These are phyloP conservation scores for Danio rerio DNA, from an alignment of 2,113 vertebrate species.

Conservation along the genomic window DNA sequence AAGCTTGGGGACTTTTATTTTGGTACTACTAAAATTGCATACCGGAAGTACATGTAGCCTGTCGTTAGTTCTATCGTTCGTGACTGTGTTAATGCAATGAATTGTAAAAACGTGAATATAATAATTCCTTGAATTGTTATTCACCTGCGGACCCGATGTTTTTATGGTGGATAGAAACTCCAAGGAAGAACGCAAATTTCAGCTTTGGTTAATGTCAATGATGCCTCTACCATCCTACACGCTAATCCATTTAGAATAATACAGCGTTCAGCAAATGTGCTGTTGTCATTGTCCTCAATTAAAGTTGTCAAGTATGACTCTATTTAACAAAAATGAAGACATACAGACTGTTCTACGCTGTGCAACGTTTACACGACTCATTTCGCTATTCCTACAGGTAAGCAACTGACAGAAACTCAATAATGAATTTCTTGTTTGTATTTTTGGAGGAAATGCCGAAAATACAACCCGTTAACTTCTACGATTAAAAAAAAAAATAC, in stretches of 20 bases:
- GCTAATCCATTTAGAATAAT: neutral
- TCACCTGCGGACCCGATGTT: neutral
- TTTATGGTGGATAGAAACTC: neutral
- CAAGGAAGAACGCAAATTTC: neutral
- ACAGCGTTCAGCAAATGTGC: neutral
- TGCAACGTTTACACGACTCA: slow-evolving; percentile 79
- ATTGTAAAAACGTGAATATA: neutral
- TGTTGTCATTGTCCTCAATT: neutral
- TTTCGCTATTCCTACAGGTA: slow-evolving; percentile 89
- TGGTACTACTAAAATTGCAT: neutral
- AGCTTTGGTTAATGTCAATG: too few species aligned
- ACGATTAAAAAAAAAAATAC: too few species aligned
- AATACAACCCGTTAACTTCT: too few species aligned
- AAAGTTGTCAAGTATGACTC: slow-evolving; percentile 25
- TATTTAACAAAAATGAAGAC: slow-evolving; percentile 16
- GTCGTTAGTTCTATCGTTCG: neutral
- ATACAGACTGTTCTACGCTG: slow-evolving; percentile 77
- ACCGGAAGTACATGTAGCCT: neutral
- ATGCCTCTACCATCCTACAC: neutral
- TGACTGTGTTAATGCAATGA: neutral
- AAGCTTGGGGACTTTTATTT: slow-evolving; percentile 40
- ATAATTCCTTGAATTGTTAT: neutral
- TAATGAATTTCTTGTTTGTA: too few species aligned
- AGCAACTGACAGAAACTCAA: slow-evolving; percentile 14
- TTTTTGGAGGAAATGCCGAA: too few species aligned